phyloP scores from a whole-genome alignment of 1,140 invertebrate genomes.

The Drosophila virilis region DNA sequence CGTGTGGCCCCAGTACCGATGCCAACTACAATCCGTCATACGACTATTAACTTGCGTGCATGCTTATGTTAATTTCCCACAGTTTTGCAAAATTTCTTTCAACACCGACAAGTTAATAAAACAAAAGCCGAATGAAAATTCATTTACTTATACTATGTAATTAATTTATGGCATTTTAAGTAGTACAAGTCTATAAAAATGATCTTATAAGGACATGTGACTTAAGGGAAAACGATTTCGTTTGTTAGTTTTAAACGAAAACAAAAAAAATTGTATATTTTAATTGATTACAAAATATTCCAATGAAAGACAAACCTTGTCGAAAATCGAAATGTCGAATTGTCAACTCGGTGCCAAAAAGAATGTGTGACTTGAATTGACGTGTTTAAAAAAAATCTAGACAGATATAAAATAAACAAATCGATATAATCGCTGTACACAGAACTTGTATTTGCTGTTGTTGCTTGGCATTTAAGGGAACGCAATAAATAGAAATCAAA shows the following conservation, averaged over 20 bases:
- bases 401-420: conserved; percentile 47
- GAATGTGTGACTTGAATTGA: conserved; percentile 64
- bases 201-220: no score
- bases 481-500: conserved; percentile 52
- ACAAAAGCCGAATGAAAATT: conserved; percentile 25
- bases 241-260: not conserved
- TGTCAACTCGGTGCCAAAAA: conserved; percentile 53
- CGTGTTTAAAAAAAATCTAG: conserved; percentile 39
- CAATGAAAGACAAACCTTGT: conserved; percentile 54
- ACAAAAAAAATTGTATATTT: not conserved
- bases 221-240: no score
- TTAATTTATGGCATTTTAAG: not conserved
- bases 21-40: conserved; percentile 10
- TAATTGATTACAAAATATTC: conserved; percentile 22
- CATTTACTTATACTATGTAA: not conserved
- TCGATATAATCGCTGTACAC: conserved; percentile 64
- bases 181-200: no score
- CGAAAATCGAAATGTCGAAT: conserved; percentile 60
- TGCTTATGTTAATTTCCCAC: conserved; percentile 68
- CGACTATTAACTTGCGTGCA: conserved; percentile 18
- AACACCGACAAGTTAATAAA: conserved; percentile 43
- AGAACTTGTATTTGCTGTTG: conserved; percentile 34
- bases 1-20: conserved; percentile 13
- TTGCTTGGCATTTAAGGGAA: conserved; percentile 63
- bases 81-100: conserved; percentile 24